A percentile compares a stretch with the other conserved stretches of the same genome.
These are phyloP conservation scores for Callopanchax toddi DNA, from an alignment of 2,113 vertebrate genomes.

Conservation along the genomic window DNA sequence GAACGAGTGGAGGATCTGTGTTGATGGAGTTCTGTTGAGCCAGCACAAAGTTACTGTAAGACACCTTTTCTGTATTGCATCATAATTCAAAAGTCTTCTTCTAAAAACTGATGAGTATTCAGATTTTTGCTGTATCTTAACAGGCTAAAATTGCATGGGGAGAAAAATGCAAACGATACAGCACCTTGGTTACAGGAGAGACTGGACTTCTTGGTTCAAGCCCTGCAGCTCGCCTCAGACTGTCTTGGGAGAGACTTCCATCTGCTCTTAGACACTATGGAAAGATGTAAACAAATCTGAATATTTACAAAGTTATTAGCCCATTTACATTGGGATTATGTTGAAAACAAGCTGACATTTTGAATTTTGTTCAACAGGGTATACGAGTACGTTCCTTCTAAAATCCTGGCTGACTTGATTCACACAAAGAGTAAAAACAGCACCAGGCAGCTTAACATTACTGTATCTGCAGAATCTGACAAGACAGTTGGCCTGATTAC, in stretches of 20 bases:
- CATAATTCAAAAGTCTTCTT: background rate
- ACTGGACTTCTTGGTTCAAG: slow-evolving; percentile 74
- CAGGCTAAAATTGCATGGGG: slow-evolving; percentile 79
- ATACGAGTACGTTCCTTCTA: slow-evolving; percentile 60
- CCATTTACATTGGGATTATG: background rate
- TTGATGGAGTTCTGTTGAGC: slow-evolving; percentile 77
- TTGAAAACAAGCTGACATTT: slow-evolving; percentile 6
- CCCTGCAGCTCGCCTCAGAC: slow-evolving; percentile 76
- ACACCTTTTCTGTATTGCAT: background rate
- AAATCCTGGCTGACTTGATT: slow-evolving; percentile 61
- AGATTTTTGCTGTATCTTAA: slow-evolving; percentile 10
- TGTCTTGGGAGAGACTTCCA: slow-evolving; percentile 74
- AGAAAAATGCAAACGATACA: slow-evolving; percentile 75
- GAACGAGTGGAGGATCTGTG: slow-evolving; percentile 82
- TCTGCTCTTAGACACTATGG: slow-evolving; percentile 39
- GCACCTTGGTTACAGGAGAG: slow-evolving; percentile 65
- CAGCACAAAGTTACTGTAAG: slow-evolving; percentile 82
- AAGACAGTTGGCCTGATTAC: slow-evolving; percentile 71
- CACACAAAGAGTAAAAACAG: slow-evolving; percentile 62
- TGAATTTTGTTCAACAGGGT: slow-evolving; percentile 62
- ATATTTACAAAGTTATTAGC: rapidly evolving
- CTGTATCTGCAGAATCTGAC: slow-evolving; percentile 70
- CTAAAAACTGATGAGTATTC: no score
- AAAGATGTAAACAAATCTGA: slow-evolving; percentile 66
- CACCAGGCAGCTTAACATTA: slow-evolving; percentile 66